Percentiles rank a stretch among this genome's conserved stretches.
Evolutionary conservation across 2,113 vertebrate genomes (phyloP).

Genomic region (Alouatta palliata): DNA sequence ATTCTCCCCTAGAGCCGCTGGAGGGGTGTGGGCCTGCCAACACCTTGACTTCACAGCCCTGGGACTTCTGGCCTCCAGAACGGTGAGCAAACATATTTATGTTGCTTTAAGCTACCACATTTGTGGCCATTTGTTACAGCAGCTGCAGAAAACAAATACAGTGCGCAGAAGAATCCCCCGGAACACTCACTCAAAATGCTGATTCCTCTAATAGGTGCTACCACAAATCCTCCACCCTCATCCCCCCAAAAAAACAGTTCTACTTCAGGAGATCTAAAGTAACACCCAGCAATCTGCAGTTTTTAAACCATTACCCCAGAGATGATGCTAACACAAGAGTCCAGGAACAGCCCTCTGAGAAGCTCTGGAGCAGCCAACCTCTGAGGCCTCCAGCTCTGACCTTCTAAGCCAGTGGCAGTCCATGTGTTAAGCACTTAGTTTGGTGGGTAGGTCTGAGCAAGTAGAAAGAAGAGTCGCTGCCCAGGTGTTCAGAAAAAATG

Average conservation of each 20-base stretch:
- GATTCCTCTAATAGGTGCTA: background rate
- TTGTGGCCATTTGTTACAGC: background rate
- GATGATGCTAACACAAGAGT: background rate
- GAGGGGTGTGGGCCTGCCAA: fast-evolving
- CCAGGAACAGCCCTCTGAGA: background rate
- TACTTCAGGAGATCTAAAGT: background rate
- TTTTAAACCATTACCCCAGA: background rate
- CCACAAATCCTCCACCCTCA: background rate
- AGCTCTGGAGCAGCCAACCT: background rate
- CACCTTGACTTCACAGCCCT: background rate
- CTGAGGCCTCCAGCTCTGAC: background rate
- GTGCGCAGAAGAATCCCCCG: background rate
- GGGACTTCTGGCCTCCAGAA: no score
- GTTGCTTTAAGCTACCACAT: background rate
- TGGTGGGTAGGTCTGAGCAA: background rate
- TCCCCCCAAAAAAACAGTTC: background rate
- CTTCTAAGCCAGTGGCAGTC: background rate
- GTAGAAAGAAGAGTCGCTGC: background rate
- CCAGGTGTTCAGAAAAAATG: background rate
- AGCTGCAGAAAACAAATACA: background rate
- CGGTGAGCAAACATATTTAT: background rate
- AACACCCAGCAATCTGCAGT: background rate
- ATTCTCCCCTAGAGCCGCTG: background rate
- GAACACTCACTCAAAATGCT: background rate
- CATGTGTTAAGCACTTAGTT: background rate